These are phyloP conservation scores for Hucho hucho DNA, from an alignment of 2,113 vertebrate genomes.

Conservation along the genomic window DNA sequence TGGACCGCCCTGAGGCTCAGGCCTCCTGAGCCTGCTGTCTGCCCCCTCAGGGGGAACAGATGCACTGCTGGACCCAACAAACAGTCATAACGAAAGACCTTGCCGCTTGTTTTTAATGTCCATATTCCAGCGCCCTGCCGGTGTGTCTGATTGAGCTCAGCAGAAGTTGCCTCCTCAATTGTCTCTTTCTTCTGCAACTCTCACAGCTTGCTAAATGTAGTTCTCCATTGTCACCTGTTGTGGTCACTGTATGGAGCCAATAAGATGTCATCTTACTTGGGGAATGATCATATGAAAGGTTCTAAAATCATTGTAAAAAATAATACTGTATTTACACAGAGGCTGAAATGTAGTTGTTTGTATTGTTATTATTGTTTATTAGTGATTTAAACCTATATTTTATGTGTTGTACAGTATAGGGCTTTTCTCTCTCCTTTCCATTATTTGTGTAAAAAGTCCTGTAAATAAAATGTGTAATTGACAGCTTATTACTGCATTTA, in stretches of 20 bases:
- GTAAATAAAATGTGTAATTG: constrained; percentile 2
- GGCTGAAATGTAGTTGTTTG: not conserved
- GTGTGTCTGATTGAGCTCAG: constrained; percentile 58
- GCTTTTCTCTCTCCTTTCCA: not conserved
- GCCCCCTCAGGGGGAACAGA: constrained; percentile 4
- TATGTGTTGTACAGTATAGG: not conserved
- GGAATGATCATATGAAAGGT: not conserved
- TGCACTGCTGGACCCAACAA: constrained; percentile 40
- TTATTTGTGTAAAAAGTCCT: not conserved
- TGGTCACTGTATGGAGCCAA: not conserved
- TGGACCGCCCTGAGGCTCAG: constrained; percentile 86
- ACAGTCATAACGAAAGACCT: constrained; percentile 22
- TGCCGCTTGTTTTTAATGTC: constrained; percentile 29
- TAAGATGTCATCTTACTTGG: not conserved
- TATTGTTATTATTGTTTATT: not conserved
- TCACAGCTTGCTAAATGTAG: not conserved
- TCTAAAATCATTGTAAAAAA: not conserved
- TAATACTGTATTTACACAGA: not conserved
- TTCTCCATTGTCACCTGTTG: constrained; percentile 4
- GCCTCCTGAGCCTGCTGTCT: constrained; percentile 61
- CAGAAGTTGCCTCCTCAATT: constrained; percentile 16
- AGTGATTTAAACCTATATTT: not conserved
- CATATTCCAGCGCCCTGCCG: constrained; percentile 32
- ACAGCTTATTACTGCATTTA: not conserved
- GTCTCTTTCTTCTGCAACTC: constrained; percentile 8